A percentile compares a stretch with the other conserved stretches of the same genome.
Evolutionary conservation across 2,888 invertebrate genomes (phyloP).

Genomic region (Cosmorhoe ocellata): DNA sequence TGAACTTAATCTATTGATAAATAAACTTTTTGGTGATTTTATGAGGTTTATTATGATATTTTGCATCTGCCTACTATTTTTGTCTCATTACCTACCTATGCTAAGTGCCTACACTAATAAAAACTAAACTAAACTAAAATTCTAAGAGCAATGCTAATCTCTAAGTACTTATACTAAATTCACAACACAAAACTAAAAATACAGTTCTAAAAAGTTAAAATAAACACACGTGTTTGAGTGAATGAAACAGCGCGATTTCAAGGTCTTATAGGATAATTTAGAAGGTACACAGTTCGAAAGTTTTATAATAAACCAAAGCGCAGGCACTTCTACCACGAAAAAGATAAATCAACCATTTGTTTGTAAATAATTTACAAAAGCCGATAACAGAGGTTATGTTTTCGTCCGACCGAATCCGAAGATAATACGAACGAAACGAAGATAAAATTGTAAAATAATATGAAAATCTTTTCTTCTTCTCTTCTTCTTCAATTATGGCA

Average conservation of each 20-base stretch:
- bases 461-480: no score
- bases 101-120: no score
- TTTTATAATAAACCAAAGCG: no score
- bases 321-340: no score
- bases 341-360: no score
- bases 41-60: slow-evolving; percentile 35
- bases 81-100: no score
- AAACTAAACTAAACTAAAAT: no score
- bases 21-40: slow-evolving; percentile 29
- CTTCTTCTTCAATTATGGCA: no score
- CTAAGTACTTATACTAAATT: not conserved
- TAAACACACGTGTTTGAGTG: slow-evolving; percentile 6
- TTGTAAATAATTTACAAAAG: slow-evolving; percentile 5
- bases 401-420: slow-evolving; percentile 16
- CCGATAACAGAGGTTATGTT: slow-evolving; percentile 37
- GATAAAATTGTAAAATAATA: no score
- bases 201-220: not conserved
- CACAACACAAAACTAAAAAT: not conserved
- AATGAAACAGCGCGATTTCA: not conserved
- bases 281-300: not conserved
- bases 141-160: not conserved
- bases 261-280: not conserved
- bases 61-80: slow-evolving; percentile 32
- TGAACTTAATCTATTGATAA: slow-evolving; percentile 10
- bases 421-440: no score